phyloP scores from a whole-genome alignment of 2,888 invertebrate species.

The Agriopis aurantiaria region DNA sequence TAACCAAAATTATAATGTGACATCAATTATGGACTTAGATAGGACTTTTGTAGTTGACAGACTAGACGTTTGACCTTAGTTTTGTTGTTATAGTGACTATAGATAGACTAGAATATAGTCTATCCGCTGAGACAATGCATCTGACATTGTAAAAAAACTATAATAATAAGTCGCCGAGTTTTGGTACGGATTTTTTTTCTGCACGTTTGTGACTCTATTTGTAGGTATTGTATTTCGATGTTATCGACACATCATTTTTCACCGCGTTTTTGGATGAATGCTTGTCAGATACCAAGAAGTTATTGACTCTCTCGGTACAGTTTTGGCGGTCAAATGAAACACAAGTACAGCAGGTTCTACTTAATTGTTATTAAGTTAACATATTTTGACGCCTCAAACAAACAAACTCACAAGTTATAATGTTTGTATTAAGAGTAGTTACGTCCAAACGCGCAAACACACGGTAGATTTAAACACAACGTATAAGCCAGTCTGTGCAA shows the following conservation, averaged over 20 bases:
- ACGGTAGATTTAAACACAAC: conserved; percentile 1
- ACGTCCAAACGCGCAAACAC: background rate
- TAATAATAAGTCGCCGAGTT: no score
- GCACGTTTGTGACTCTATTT: no score
- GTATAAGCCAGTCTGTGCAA: background rate
- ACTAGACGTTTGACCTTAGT: no score
- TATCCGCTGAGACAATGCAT: no score
- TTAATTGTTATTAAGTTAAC: conserved; percentile 5
- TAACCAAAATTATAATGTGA: background rate
- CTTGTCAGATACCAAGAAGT: background rate
- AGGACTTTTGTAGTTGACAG: no score
- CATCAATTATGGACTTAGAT: no score
- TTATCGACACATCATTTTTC: no score
- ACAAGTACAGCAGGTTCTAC: background rate
- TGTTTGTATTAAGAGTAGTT: conserved; percentile 14
- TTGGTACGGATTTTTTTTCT: no score
- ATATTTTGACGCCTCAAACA: conserved; percentile 7
- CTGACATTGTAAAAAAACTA: no score
- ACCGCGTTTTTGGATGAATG: background rate
- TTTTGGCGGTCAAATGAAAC: conserved; percentile 6
- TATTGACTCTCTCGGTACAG: background rate
- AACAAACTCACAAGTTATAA: conserved; percentile 12
- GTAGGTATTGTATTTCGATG: no score
- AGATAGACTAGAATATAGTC: no score
- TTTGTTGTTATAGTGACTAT: no score